Conservation (phyloP, 1,140 invertebrate genomes). For the Pachypsylla venusta region DNA sequence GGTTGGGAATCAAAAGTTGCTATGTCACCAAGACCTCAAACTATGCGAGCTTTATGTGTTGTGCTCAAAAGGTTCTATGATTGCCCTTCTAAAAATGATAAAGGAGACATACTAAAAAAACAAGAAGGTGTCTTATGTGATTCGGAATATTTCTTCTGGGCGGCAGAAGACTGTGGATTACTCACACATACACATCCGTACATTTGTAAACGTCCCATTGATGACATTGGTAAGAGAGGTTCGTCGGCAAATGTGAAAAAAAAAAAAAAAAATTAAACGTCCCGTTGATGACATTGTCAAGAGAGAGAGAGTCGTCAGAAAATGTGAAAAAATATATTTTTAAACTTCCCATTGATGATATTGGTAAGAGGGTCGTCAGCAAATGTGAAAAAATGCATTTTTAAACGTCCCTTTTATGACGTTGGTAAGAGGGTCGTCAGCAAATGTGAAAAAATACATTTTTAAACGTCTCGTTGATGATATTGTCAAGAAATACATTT, state of each 20-base stretch:
- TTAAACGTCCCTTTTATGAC: constrained; percentile 35
- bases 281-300: too few relatives aligned
- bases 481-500: too few relatives aligned
- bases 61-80: constrained; percentile 33
- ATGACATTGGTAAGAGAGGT: constrained; percentile 33
- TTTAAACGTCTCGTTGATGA: too few relatives aligned
- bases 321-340: too few relatives aligned
- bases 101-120: neutral
- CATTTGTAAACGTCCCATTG: constrained; percentile 35
- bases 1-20: constrained; percentile 31
- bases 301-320: neutral
- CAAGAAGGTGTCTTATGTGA: constrained; percentile 22
- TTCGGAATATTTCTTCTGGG: constrained; percentile 40
- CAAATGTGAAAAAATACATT: too few relatives aligned
- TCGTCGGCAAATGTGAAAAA: neutral
- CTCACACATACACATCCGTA: constrained; percentile 33
- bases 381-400: too few relatives aligned
- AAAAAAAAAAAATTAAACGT: too few relatives aligned
- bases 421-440: constrained; percentile 29
- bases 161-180: constrained; percentile 33
- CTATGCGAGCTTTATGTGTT: constrained; percentile 28
- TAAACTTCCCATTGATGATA: too few relatives aligned
- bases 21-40: constrained; percentile 20
- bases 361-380: neutral
- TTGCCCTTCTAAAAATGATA: constrained; percentile 26